Evolutionary conservation across 2,797 vertebrate genomes (phyloP), one percentile per base, ranked within the genome.

Genomic region (Myotis pilosus): DNA sequence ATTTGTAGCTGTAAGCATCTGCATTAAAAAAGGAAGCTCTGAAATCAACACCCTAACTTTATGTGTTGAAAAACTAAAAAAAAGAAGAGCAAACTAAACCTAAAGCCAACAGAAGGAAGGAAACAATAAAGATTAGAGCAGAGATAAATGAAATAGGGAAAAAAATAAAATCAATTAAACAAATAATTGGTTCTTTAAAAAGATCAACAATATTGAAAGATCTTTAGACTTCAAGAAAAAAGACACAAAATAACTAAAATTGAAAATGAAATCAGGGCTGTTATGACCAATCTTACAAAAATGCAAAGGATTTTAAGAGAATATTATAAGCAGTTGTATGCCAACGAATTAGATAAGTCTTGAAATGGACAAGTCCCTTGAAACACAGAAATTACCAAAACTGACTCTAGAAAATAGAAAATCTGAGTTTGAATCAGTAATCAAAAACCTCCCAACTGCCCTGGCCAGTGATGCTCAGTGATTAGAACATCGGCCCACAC

Each of bases 341-440:
- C n/a, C 60, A 92, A 72, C 25, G 55, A 72, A 92, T 71, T 94
- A 87, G 66, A 47, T 86, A 41, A 41, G 55, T 78, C 47, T 60
- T 88, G 28, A 79, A 87, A 87, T 44, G 47, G 47, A 72, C 33
- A 92, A 60, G 44, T 88, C 74, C 41, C 51, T 84, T 62, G 55
- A 80, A 91, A 91, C 30, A 82, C 2, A 78, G 6, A 36, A 75
- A 74, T 72, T 87, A 91, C 38, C 28, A 92, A 96, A 92, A 82
- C 33, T 66, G 62, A 76, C 51, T 89, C n/a, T 55, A 86, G 88
- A 88, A 88, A 91, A 93, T 66, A 86, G n/a, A 94, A 86, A 71
- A 71, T 62, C 17, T 69, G 25, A 92, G 60, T 66, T 13, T 90
- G 47, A 79, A 60, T 91, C 19, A 79, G 55, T 66, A 68, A 87